Evolutionary conservation across 2,113 vertebrate species (phyloP).

Genomic region (Paradoxurus hermaphroditus): DNA sequence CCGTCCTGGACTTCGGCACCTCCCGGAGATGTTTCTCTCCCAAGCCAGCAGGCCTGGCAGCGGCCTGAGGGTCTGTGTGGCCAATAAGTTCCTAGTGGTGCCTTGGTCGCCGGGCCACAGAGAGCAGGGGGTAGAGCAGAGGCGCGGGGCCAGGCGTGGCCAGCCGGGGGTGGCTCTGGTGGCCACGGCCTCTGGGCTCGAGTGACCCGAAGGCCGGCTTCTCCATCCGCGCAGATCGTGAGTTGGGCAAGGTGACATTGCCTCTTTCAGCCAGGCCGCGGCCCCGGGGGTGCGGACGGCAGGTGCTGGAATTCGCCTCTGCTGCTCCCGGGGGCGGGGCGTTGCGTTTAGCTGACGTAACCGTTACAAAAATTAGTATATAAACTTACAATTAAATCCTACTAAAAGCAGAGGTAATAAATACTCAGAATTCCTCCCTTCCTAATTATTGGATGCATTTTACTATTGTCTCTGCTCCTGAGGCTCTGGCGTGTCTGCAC

Average conservation of each 20-base stretch:
- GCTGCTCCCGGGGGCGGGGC: not conserved
- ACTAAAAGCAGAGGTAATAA: not conserved
- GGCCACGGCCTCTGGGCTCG: not conserved
- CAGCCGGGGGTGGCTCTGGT: rapidly evolving
- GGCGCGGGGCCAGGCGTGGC: not conserved
- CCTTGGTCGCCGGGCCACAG: not conserved
- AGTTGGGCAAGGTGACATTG: not conserved
- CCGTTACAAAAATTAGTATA: not conserved
- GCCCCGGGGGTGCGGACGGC: no score
- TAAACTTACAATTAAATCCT: not conserved
- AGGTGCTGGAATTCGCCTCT: not conserved
- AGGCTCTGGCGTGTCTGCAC: not conserved
- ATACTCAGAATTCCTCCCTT: not conserved
- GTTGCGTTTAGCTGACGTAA: no score
- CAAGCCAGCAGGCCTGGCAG: not conserved
- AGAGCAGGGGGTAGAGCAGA: not conserved
- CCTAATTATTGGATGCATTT: not conserved
- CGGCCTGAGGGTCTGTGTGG: no score
- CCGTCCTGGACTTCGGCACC: not conserved
- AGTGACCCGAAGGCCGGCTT: not conserved
- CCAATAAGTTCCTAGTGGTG: not conserved
- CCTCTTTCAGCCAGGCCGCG: not conserved
- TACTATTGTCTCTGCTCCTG: not conserved
- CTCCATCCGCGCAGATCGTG: not conserved
- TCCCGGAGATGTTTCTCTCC: not conserved